A percentile compares a stretch with the other conserved stretches of the same genome.
Evolutionary conservation across 1,140 invertebrate species (phyloP).

Genomic region (Stegodyphus dumicola): DNA sequence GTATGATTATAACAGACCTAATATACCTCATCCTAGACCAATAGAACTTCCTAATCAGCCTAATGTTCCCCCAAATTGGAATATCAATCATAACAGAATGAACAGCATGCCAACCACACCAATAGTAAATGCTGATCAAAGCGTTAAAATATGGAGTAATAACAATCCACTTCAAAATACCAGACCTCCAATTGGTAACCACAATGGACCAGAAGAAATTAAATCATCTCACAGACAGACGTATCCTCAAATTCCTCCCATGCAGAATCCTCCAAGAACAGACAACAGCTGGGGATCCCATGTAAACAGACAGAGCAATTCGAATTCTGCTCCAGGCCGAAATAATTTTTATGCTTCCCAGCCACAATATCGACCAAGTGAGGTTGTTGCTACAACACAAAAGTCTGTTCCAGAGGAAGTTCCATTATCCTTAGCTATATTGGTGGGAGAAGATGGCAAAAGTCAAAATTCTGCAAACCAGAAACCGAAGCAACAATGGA

Average conservation of each 20-base stretch:
- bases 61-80: constrained; percentile 19
- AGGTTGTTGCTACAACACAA: constrained; percentile 44
- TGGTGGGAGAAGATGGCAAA: constrained; percentile 61
- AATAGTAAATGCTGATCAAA: constrained; percentile 6
- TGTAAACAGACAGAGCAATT: neutral
- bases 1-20: constrained; percentile 32
- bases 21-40: constrained; percentile 7
- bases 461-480: constrained; percentile 48
- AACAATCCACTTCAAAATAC: constrained; percentile 19
- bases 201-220: constrained; percentile 18
- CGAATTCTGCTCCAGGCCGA: constrained; percentile 16
- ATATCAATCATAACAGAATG: constrained; percentile 18
- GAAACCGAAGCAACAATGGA: constrained; percentile 48
- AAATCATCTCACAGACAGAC: constrained; percentile 8
- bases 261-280: neutral
- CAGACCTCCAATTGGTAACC: constrained; percentile 1
- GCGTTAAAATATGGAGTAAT: neutral
- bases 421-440: constrained; percentile 58
- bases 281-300: neutral
- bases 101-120: constrained; percentile 1
- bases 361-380: constrained; percentile 42
- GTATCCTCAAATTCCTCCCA: constrained; percentile 13
- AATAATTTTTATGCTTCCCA: constrained; percentile 41
- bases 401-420: constrained; percentile 59
- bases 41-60: constrained; percentile 16